phyloP scores from a whole-genome alignment of 2,113 vertebrate species.

The Odocoileus virginianus region DNA sequence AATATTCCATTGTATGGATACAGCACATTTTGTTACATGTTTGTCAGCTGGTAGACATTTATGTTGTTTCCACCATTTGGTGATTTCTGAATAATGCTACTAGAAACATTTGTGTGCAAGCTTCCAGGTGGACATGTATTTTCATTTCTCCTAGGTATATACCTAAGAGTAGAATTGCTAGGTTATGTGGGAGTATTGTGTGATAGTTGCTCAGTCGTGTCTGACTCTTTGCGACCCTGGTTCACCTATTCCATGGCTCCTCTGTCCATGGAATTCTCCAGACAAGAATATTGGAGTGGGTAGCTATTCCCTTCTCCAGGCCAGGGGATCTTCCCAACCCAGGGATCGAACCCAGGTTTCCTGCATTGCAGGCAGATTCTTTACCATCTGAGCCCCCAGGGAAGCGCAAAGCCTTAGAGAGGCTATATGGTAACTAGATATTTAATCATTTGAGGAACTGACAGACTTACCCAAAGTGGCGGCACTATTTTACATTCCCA shows the following conservation, averaged over 20 bases:
- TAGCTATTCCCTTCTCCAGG: neutral
- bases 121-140: neutral
- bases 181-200: neutral
- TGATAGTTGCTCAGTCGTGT: neutral
- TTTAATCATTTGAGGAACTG: neutral
- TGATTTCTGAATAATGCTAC: neutral
- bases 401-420: neutral
- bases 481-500: neutral
- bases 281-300: neutral
- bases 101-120: neutral
- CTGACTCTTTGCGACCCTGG: neutral
- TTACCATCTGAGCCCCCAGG: neutral
- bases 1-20: neutral
- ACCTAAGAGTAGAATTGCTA: neutral
- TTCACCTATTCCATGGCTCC: neutral
- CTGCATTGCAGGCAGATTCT: neutral
- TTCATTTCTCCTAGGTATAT: conserved; percentile 14
- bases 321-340: neutral
- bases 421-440: neutral
- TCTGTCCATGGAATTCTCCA: neutral
- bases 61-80: neutral
- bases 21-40: neutral
- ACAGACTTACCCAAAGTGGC: neutral
- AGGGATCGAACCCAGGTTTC: neutral
- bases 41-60: neutral